Evolutionary conservation across 2,797 vertebrate species (phyloP).

Genomic region (Muscicapa comitata): DNA sequence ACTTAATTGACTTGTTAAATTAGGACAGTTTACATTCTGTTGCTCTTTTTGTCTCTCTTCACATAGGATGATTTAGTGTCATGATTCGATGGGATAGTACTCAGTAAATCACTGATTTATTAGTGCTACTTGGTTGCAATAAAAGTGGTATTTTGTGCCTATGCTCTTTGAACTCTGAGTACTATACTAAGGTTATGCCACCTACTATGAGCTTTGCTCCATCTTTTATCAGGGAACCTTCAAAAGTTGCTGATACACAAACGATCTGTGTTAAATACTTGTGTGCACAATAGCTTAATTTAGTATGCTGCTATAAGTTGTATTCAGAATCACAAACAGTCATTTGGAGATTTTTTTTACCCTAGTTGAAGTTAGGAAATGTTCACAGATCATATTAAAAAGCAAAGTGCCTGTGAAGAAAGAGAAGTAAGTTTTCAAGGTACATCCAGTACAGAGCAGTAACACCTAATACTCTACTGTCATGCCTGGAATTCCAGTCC

Average conservation of each 20-base stretch:
- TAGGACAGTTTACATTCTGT: neutral
- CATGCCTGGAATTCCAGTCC: neutral
- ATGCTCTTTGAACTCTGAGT: neutral
- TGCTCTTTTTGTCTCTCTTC: neutral
- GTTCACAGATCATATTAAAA: neutral
- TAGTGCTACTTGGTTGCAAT: neutral
- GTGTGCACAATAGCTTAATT: neutral
- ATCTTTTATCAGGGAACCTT: neutral
- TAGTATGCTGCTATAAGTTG: neutral
- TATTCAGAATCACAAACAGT: neutral
- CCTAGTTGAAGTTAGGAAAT: neutral
- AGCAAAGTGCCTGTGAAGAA: neutral
- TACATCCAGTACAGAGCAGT: neutral
- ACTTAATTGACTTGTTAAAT: slow-evolving; percentile 4
- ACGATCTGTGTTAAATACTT: neutral
- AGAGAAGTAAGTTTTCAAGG: neutral
- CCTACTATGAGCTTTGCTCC: neutral
- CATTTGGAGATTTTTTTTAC: neutral
- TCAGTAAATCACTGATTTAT: neutral
- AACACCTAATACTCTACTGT: neutral
- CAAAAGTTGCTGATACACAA: neutral
- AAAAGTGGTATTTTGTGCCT: neutral
- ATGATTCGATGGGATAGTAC: neutral
- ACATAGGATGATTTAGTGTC: neutral
- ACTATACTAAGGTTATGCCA: neutral